These are phyloP conservation scores for Varecia variegata DNA, from an alignment of 2,797 vertebrate genomes.

Conservation along the genomic window DNA sequence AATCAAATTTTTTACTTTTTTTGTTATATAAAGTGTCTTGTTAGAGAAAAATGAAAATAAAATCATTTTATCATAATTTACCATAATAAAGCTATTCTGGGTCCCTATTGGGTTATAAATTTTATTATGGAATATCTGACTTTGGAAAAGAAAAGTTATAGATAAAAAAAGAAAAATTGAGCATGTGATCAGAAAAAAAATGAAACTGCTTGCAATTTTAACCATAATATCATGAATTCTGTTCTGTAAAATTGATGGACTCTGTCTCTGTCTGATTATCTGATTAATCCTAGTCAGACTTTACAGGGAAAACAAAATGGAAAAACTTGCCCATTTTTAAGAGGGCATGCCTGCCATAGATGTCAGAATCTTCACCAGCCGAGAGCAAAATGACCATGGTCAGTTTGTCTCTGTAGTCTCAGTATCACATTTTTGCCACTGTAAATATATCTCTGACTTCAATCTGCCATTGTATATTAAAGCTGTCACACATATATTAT, in stretches of 20 bases:
- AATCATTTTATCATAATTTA: constrained; percentile 11
- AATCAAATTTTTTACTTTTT: background rate
- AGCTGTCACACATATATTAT: background rate
- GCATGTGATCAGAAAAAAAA: background rate
- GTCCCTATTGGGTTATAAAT: background rate
- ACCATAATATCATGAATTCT: background rate
- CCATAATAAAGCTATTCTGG: background rate
- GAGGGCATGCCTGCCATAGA: background rate
- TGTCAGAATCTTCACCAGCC: background rate
- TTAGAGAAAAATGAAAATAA: constrained; percentile 25
- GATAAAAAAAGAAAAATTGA: background rate
- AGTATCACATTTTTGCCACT: background rate
- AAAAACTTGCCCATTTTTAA: background rate
- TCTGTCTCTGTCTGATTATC: background rate
- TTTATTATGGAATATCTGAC: background rate
- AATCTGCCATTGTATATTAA: background rate
- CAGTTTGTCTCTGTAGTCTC: background rate
- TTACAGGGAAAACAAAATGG: background rate
- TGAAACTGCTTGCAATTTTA: background rate
- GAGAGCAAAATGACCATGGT: background rate
- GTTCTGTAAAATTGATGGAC: background rate
- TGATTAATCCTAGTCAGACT: background rate
- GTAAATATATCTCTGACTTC: background rate
- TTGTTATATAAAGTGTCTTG: background rate
- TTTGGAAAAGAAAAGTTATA: background rate